Percentiles rank a stretch among this genome's conserved stretches.
phyloP scores from a whole-genome alignment of 1,140 invertebrate genomes.

The Eriosoma lanigerum region DNA sequence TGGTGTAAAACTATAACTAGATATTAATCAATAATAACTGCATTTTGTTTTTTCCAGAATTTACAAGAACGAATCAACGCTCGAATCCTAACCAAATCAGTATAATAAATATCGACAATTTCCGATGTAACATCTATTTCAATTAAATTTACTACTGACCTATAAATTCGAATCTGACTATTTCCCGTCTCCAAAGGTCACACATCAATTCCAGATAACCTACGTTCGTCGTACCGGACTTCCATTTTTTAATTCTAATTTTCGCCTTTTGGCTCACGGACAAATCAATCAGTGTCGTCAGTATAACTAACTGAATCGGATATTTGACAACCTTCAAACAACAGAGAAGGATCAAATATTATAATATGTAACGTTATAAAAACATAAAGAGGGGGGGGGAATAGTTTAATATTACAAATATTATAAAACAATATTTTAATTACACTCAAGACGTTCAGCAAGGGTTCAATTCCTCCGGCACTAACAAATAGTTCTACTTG shows the following conservation, averaged over 20 bases:
- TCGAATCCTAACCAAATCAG: too few species aligned
- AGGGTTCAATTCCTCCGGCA: slow-evolving; percentile 2
- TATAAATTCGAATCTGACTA: not conserved
- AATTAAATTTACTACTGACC: not conserved
- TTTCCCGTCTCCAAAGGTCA: slow-evolving; percentile 14
- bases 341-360: too few species aligned
- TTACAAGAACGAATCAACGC: too few species aligned
- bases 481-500: not conserved
- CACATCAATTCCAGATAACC: not conserved
- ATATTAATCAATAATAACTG: too few species aligned
- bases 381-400: too few species aligned
- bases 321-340: not conserved
- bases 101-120: too few species aligned
- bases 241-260: slow-evolving; percentile 4
- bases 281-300: slow-evolving; percentile 2
- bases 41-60: too few species aligned
- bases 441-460: not conserved
- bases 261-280: not conserved
- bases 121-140: too few species aligned
- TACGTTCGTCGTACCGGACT: not conserved
- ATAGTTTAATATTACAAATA: too few species aligned
- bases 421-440: too few species aligned
- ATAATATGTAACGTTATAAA: not conserved
- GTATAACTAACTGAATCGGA: not conserved
- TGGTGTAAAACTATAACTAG: too few species aligned